Evolutionary conservation across 2,797 vertebrate genomes (phyloP), one percentile per base, ranked within the genome.

Genomic region (Salarias fasciatus): DNA sequence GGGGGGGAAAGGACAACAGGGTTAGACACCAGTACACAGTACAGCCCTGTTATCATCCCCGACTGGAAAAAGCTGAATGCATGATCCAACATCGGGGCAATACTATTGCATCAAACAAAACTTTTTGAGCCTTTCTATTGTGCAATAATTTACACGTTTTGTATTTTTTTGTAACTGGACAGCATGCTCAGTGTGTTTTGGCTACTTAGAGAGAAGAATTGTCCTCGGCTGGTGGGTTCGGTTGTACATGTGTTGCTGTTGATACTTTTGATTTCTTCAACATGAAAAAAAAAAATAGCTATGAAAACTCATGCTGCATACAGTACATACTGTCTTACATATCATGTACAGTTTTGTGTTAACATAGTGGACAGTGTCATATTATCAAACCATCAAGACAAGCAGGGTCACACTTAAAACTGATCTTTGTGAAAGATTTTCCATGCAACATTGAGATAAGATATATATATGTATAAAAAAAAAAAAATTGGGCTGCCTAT

Each of bases 71-170:
- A 81, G 93, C 95, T 95, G 92, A 95, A 96, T 95, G 95, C 95
- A 96, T 96, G 95, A 95, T 95, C 94, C 95, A 92, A 94, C 92
- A 94, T 83, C 55, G 94, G 95, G 95, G 94, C 94, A 94, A 96
- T 96, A 95, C 93, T 93, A 91, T 95, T 95, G 94, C 95, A 96
- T 95, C 94, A 94, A 77, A 94, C 92, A 95, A 94, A 95, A 97
- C 95, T 85, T 86, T 96, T 96, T 95, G 96, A 97, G 97, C 96
- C 96, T 98, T 97, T 97, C 95, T 97, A 95, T 97, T 98, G 97
- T 98, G 97, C 97, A 98, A 98, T 98, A 98, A 98, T 98, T 97
- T 96, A 95, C 96, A 96, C 94, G 94, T 97, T 96, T 96, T 97
- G 95, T 97, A 96, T 96, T 95, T 96, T 24, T 96, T 93, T 91